phyloP scores from a whole-genome alignment of 2,888 invertebrate species.

The Leucozona laternaria region DNA sequence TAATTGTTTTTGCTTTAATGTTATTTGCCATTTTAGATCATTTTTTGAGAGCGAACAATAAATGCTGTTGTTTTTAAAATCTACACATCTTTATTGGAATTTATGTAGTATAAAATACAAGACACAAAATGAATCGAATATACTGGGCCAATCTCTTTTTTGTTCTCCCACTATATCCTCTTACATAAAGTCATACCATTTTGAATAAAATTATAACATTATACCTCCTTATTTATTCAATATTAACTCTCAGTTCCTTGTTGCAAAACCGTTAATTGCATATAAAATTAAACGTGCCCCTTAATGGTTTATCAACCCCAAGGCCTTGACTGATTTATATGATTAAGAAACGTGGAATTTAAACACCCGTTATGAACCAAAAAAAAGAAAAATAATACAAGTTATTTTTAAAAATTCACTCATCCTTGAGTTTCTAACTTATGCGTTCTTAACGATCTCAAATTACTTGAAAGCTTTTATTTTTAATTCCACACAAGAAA shows the following conservation, averaged over 20 bases:
- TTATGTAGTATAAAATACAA: no score
- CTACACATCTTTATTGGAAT: no score
- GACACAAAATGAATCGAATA: not conserved
- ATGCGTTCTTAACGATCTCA: not conserved
- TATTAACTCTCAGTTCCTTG: not conserved
- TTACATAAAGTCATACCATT: not conserved
- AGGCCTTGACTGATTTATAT: not conserved
- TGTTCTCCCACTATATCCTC: not conserved
- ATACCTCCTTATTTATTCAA: not conserved
- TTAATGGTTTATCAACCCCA: not conserved
- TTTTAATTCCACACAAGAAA: not conserved
- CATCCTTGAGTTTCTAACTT: not conserved
- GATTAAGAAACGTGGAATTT: not conserved
- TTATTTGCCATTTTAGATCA: not conserved
- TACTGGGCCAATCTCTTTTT: not conserved
- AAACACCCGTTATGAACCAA: not conserved
- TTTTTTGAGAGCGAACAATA: not conserved
- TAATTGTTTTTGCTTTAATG: slow-evolving; percentile 80
- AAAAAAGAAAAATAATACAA: not conserved
- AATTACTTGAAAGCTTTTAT: not conserved
- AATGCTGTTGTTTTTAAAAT: no score
- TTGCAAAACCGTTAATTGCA: not conserved
- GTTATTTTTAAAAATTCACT: not conserved
- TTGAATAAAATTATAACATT: not conserved
- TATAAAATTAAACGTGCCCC: not conserved